phyloP scores from a whole-genome alignment of 2,797 vertebrate species.

The Botia kubotai region DNA sequence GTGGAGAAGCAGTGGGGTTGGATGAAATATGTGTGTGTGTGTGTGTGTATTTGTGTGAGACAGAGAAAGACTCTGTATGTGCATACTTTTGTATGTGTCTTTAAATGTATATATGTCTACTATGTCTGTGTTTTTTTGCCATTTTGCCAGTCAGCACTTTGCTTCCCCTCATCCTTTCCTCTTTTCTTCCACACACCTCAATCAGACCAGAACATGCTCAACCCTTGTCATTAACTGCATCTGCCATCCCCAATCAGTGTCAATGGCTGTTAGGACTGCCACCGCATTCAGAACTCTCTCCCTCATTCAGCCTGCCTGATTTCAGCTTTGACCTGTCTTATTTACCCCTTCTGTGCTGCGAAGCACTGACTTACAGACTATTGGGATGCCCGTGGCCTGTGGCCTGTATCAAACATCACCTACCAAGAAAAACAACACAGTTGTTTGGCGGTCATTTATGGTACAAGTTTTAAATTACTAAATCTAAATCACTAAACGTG shows the following conservation, averaged over 20 bases:
- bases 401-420: too few relatives aligned
- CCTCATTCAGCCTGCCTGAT: constrained; percentile 40
- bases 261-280: constrained; percentile 66
- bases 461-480: too few relatives aligned
- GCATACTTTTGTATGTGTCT: constrained; percentile 29
- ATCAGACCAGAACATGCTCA: constrained; percentile 25
- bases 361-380: too few relatives aligned
- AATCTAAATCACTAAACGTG: too few relatives aligned
- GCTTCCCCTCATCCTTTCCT: constrained; percentile 6
- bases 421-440: too few relatives aligned
- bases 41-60: not conserved
- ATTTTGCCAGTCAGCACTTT: constrained; percentile 57
- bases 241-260: constrained; percentile 76
- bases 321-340: constrained; percentile 19
- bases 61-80: constrained; percentile 37
- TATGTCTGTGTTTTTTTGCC: constrained; percentile 16
- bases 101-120: not conserved
- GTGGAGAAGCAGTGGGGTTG: constrained; percentile 49
- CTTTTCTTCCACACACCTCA: constrained; percentile 8
- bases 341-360: too few relatives aligned
- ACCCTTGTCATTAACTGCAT: constrained; percentile 52
- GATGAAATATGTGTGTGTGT: not conserved
- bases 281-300: constrained; percentile 12
- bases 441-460: too few relatives aligned
- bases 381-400: too few relatives aligned